Base-by-base conservation (phyloP, 1,140 invertebrate genomes). In the Drosophila nannoptera region DNA sequence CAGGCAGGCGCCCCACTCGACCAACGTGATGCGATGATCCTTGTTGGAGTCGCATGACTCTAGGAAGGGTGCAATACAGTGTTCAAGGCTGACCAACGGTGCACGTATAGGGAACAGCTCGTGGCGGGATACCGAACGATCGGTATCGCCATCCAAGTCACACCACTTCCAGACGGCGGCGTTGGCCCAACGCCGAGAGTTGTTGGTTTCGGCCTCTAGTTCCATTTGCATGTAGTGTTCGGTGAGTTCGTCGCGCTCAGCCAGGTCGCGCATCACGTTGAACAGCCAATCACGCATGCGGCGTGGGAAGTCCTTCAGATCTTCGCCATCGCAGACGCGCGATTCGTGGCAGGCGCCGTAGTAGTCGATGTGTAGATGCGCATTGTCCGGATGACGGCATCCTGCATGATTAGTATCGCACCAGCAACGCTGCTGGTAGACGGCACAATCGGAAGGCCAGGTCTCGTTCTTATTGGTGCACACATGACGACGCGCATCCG, bases 101-200 rank as follows among this genome's bases (percentile, higher is more conserved):
- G 97, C 97, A 45, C 95, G 92, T 78, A 98, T 97, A 11, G 97
- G 97, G 91, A 98, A 98, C 56, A 98, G 91, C 90, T 98, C 97
- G 90, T 98, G 97, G 38, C 96, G 93, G 4, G 96, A 97, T 4
- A 98, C 96, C 64, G 94, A 92, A 46, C 88, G 88, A 90, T 97
- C 96, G 77, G 96, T 95, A 89, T 96, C 93, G 12, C 94, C 94
- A 89, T 98, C 97, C 46, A 98, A 91, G 88, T 98, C 97, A 87
- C 97, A 98, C 95, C 97, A 98, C 89, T 98, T 98, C 97, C 97
- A 98, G 58, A 98, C 94, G 36, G 97, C 97, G 9, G 97, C 96
- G 88, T 97, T 97, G 5, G 94, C 92, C 95, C 96, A 97, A 75
- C 95, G 92, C 35, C 94, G 91, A 0, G 94, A 95, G 74, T 95